Percentiles rank a stretch among this genome's conserved stretches.
Conservation (phyloP, 2,888 invertebrate genomes). For the Pseudococcus longispinus region DNA sequence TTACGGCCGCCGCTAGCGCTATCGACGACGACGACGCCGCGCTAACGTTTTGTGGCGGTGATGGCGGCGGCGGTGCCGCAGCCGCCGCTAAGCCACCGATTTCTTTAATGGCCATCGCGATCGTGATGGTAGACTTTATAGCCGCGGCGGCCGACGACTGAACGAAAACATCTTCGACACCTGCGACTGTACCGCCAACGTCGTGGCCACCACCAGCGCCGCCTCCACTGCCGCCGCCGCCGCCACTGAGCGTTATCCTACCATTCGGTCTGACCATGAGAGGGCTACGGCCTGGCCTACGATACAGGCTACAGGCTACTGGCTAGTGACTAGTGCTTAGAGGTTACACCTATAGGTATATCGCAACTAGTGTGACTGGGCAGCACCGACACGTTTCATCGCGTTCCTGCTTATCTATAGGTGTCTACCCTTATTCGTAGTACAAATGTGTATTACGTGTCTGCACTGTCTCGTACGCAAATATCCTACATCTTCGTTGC, state of each 20-base stretch:
- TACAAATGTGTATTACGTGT: too few relatives aligned
- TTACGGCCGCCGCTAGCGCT: slow-evolving; percentile 59
- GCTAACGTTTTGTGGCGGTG: not conserved
- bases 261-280: not conserved
- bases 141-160: not conserved
- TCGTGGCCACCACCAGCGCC: too few relatives aligned
- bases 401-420: too few relatives aligned
- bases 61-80: not conserved
- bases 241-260: not conserved
- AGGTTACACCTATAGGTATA: too few relatives aligned
- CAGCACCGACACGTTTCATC: too few relatives aligned
- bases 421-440: too few relatives aligned
- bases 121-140: not conserved
- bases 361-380: too few relatives aligned
- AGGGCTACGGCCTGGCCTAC: not conserved
- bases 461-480: too few relatives aligned
- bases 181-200: not conserved
- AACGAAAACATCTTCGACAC: not conserved
- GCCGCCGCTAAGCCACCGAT: not conserved
- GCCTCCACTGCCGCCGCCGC: not conserved
- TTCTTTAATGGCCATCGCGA: not conserved
- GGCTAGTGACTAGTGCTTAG: too few relatives aligned
- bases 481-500: too few relatives aligned
- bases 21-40: slow-evolving; percentile 54
- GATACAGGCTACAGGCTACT: too few relatives aligned